phyloP scores from a whole-genome alignment of 1,140 invertebrate species.

The Achatina immaculata region DNA sequence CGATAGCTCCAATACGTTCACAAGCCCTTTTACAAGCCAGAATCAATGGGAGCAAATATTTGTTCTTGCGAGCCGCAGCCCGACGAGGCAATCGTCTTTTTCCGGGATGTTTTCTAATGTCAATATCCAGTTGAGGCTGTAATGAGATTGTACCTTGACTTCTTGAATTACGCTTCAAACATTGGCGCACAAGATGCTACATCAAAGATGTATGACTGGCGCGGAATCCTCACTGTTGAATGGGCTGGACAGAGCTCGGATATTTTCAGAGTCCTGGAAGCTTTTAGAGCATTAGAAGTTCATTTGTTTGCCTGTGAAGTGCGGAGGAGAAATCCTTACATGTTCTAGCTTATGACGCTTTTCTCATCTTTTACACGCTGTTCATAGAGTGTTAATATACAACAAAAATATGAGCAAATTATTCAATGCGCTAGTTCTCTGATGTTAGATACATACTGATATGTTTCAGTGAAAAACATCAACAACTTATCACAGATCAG shows the following conservation, averaged over 20 bases:
- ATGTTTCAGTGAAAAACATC: too few species aligned
- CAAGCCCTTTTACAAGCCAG: conserved; percentile 9
- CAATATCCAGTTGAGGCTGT: conserved; percentile 16
- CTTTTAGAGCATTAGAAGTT: not conserved
- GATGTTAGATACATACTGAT: too few species aligned
- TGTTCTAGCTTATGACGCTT: too few species aligned
- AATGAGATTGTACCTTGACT: conserved; percentile 19
- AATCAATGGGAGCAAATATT: conserved; percentile 12
- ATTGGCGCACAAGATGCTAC: conserved; percentile 10
- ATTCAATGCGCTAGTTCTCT: too few species aligned
- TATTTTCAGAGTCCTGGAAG: not conserved
- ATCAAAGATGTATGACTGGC: conserved; percentile 18
- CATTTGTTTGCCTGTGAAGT: not conserved
- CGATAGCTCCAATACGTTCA: not conserved
- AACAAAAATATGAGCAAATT: too few species aligned
- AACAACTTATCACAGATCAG: too few species aligned
- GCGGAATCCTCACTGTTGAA: not conserved
- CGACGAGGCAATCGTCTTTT: conserved; percentile 11
- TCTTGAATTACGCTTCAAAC: conserved; percentile 16
- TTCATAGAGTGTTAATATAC: too few species aligned
- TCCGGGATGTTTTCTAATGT: conserved; percentile 18
- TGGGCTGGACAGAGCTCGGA: not conserved
- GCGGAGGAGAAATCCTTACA: not conserved
- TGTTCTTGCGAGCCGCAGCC: not conserved
- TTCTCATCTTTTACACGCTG: too few species aligned